Percentiles rank a stretch among this genome's conserved stretches.
These are phyloP conservation scores for Pipra filicauda DNA, from an alignment of 2,113 vertebrate species.

Conservation along the genomic window DNA sequence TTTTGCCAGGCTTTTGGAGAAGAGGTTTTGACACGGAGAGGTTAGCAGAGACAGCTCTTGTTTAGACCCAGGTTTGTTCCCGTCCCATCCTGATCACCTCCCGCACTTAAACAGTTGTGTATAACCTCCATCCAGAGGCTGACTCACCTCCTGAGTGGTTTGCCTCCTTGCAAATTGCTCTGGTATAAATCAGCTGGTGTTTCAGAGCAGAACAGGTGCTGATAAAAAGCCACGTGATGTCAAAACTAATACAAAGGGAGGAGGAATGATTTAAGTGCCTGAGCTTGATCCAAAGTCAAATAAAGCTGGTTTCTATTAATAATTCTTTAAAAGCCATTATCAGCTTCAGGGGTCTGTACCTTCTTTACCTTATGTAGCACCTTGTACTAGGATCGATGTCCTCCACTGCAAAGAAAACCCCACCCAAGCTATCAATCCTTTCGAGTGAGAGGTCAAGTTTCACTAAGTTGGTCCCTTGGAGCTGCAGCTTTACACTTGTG, in stretches of 20 bases:
- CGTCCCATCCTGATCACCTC: neutral
- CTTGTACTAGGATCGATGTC: neutral
- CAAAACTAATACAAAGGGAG: neutral
- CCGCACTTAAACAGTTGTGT: neutral
- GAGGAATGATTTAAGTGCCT: neutral
- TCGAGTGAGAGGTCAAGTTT: neutral
- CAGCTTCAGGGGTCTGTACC: neutral
- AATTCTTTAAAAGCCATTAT: neutral
- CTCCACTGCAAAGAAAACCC: neutral
- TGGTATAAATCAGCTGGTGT: neutral
- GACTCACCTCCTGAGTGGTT: neutral
- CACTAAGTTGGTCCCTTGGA: neutral
- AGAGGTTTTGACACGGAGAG: neutral
- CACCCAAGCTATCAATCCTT: neutral
- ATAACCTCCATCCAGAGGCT: neutral
- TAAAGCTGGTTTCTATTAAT: neutral
- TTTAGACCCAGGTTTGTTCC: neutral
- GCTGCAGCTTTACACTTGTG: neutral
- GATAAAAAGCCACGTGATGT: neutral
- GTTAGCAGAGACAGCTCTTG: neutral
- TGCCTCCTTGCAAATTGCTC: constrained; percentile 2
- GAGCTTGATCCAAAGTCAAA: neutral
- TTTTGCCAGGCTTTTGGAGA: neutral
- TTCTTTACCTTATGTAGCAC: neutral
- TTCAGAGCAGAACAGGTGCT: neutral